Evolutionary conservation across 2,797 vertebrate genomes (phyloP).

Genomic region (Sebastolobus altivelis): DNA sequence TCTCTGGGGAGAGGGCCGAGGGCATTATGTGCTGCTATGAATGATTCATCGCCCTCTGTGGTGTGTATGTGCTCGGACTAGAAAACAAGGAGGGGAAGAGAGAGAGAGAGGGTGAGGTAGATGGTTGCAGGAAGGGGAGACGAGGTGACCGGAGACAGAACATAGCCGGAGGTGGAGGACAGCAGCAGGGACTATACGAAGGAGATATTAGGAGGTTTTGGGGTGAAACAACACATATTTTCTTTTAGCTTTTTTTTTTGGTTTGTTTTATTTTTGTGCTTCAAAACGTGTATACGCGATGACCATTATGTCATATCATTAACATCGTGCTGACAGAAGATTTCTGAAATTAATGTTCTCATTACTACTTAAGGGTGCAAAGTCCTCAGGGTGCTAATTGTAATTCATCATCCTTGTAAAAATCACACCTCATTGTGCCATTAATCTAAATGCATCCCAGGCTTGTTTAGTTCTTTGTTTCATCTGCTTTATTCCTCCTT

Average conservation of each 20-base stretch:
- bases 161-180: constrained; percentile 33
- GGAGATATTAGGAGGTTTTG: not conserved
- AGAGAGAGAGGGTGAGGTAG: constrained; percentile 32
- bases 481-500: constrained; percentile 8
- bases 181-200: constrained; percentile 6
- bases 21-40: constrained; percentile 79
- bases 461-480: constrained; percentile 21
- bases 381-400: constrained; percentile 49
- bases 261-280: not conserved
- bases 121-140: constrained; percentile 39
- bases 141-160: constrained; percentile 55
- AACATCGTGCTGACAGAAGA: constrained; percentile 10
- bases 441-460: constrained; percentile 58
- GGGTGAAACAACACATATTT: constrained; percentile 6
- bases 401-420: constrained; percentile 56
- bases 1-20: constrained; percentile 65
- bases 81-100: constrained; percentile 55
- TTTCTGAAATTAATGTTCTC: constrained; percentile 50
- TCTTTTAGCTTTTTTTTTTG: not conserved
- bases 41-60: constrained; percentile 79
- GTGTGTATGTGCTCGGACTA: constrained; percentile 74
- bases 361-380: constrained; percentile 28
- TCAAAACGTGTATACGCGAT: not conserved
- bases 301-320: not conserved
- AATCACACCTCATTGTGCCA: constrained; percentile 33